Evolutionary conservation across 2,113 vertebrate species (phyloP), one percentile per base, ranked within the genome.

Genomic region (Aspidoscelis tigris): DNA sequence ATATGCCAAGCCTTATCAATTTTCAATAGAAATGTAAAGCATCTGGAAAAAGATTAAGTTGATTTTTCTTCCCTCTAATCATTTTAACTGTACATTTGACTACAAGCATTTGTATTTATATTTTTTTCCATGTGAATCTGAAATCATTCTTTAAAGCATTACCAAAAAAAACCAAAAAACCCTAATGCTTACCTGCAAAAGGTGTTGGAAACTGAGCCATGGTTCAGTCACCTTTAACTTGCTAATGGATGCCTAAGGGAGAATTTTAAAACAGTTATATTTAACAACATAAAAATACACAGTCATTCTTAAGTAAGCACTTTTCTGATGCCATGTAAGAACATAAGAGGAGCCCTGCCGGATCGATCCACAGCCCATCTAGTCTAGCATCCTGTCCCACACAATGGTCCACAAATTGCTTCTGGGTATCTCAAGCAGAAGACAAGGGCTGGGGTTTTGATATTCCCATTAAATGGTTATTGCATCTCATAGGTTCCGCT

Each of bases 191-290:
- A 99, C 99, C 98, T 95, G 97, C 96, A 95, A 98, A 99, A 94
- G 98, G 93, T 92, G 98, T 95, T 92, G 98, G 96, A 97, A 99
- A 99, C 96, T 99, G 99, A 95, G 98, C 98, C 99, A 99, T 99
- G 96, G 92, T 98, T 97, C 96, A 96, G 94, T 95, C 92, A 92
- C 96, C 97, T 97, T 92, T 87, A 90, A 88, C 94, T 96, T 88
- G 85, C 92, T 95, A 93, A 90, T 20, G 8, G 91, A 90, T 79
- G 87, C 91, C 96, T 96, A 90, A 39, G 65, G 65, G 5, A 26
- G 22, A 26, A 8, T 33, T 21, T 91, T 93, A 84, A 86, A 3
- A 84, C 88, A 90, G 2, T 39, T 83, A 74, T 53, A 61, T 18
- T 20, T 11, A 14, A 55, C 44, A 1, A 3, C 3, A 55, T 61